Base-by-base conservation (phyloP, 2,113 vertebrate species). In the Datnioides undecimradiatus region DNA sequence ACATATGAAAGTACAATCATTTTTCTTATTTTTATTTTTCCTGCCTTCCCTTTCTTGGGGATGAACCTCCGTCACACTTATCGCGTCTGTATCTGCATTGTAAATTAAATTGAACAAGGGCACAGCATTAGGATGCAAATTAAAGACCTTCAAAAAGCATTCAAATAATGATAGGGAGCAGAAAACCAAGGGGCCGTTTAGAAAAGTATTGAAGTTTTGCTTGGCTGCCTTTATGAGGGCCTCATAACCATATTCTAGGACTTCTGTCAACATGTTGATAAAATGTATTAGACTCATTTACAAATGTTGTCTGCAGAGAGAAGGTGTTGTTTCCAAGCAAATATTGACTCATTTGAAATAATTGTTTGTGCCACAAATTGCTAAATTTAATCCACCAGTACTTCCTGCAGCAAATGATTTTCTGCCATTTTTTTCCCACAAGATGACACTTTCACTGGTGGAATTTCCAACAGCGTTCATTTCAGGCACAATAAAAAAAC, bases 61-160 rank as follows among this genome's bases (percentile, higher is more conserved):
- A 90, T 87, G 82, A 91, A 90, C 86, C 85, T 84, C 70, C 43
- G 33, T 90, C 84, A 87, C 84, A 91, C 79, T 90, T 91, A 89
- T 91, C 82, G 71, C 54, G 43, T 43, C 75, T 43, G 77, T 85
- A 90, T 93, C 90, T 87, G 85, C 86, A 82, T 82, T 91, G 86
- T 91, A 92, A 93, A 94, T 95, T 82, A 91, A 94, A 91, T 85
- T 78, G 91, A 93, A 93, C 88, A 94, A 93, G 90, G 89, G 83
- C 80, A 80, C 43, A 48, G 85, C 91, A 91, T 92, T 89, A 84
- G 84, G 89, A 93, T 93, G 94, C 91, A 95, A 95, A 94, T 94
- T 90, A 94, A 92, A 93, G 90, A 90, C 86, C 90, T 84, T 88
- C 82, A 87, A 80, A 92, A 91, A 82, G 66, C 85, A 71, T 86